These are phyloP conservation scores for Carpatolechia fugitivella DNA, from an alignment of 2,888 invertebrate genomes.

Conservation along the genomic window DNA sequence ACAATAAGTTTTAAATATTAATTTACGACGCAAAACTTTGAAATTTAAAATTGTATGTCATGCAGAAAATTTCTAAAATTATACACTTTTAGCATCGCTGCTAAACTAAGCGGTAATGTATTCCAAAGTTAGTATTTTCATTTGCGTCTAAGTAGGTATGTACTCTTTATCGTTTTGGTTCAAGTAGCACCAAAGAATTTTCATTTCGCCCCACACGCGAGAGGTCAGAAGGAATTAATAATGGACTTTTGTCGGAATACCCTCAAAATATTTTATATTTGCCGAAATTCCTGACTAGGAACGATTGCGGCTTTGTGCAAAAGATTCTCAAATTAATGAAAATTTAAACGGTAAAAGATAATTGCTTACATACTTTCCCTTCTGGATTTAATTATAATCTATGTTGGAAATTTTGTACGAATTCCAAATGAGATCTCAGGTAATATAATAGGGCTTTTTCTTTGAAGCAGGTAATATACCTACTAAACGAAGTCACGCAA, in stretches of 20 bases:
- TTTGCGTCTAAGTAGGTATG: too few species aligned
- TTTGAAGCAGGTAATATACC: too few species aligned
- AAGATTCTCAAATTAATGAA: conserved; percentile 1
- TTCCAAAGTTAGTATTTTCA: background rate
- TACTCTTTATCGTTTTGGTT: background rate
- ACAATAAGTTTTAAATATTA: too few species aligned
- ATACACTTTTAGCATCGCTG: too few species aligned
- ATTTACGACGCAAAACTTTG: too few species aligned
- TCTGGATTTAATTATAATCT: background rate
- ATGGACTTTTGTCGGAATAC: background rate
- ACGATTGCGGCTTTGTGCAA: conserved; percentile 1
- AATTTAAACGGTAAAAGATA: background rate
- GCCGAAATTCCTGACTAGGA: background rate
- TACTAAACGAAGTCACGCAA: too few species aligned
- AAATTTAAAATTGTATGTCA: too few species aligned
- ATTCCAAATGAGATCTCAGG: too few species aligned
- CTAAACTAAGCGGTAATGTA: background rate
- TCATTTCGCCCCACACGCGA: background rate
- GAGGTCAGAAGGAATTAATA: background rate
- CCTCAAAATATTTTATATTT: background rate
- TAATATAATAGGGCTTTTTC: too few species aligned
- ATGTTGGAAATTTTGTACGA: background rate
- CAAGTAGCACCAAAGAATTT: background rate
- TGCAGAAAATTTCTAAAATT: too few species aligned
- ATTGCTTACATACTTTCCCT: background rate